Conservation (phyloP, 1,140 invertebrate species). For the Brachionus plicatilis region DNA sequence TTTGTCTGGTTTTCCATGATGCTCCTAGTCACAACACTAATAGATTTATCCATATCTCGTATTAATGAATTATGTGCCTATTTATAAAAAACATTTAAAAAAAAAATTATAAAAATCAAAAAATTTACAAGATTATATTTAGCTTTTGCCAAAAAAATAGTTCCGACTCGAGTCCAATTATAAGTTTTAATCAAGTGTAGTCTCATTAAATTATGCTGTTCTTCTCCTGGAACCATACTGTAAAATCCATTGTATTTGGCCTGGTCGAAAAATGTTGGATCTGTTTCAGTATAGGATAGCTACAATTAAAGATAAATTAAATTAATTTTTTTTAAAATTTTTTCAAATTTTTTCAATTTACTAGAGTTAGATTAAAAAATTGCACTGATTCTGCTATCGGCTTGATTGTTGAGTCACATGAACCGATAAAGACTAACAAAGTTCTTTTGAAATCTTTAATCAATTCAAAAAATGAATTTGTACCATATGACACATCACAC, state of each 20-base stretch:
- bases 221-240: constrained; percentile 50
- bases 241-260: constrained; percentile 89
- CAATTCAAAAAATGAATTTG: constrained; percentile 35
- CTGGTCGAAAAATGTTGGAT: constrained; percentile 86
- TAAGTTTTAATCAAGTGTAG: constrained; percentile 78
- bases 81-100: not conserved
- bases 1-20: not conserved
- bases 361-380: constrained; percentile 38
- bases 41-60: not conserved
- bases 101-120: not conserved
- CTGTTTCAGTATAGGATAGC: constrained; percentile 94
- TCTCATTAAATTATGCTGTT: constrained; percentile 86
- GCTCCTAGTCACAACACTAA: not conserved
- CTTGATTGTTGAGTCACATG: constrained; percentile 21
- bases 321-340: not conserved
- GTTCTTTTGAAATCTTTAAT: constrained; percentile 25
- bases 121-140: constrained; percentile 75
- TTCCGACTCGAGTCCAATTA: constrained; percentile 95
- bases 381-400: constrained; percentile 37
- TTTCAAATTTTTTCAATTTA: not conserved
- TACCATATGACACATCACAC: constrained; percentile 38
- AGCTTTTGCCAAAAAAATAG: constrained; percentile 85
- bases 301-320: constrained; percentile 56
- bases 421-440: constrained; percentile 15
- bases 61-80: constrained; percentile 37